Evolutionary conservation across 2,113 vertebrate species (phyloP).

Genomic region (Brachyhypopomus occidentalis): DNA sequence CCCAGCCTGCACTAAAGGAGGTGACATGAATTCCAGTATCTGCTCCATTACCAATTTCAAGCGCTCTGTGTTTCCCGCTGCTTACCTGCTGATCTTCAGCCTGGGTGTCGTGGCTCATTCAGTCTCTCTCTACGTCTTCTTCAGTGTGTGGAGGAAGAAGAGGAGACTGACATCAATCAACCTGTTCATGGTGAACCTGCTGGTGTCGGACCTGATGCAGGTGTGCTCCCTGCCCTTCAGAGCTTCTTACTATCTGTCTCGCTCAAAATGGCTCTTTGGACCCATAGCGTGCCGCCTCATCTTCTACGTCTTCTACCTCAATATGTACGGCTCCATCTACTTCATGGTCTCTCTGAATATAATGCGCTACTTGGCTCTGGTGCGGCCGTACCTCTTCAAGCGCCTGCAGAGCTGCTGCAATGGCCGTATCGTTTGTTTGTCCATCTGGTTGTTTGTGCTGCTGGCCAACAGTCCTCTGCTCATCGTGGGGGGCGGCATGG

Average conservation of each 20-base stretch:
- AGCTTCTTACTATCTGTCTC: constrained; percentile 67
- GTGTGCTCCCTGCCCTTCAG: constrained; percentile 73
- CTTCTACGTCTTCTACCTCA: constrained; percentile 75
- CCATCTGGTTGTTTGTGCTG: constrained; percentile 70
- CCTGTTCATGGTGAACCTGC: constrained; percentile 78
- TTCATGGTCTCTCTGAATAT: constrained; percentile 73
- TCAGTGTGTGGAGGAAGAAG: constrained; percentile 62
- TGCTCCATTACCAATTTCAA: constrained; percentile 66
- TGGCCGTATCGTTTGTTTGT: constrained; percentile 56
- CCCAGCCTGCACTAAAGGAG: not conserved
- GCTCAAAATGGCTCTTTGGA: constrained; percentile 69
- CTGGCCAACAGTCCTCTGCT: constrained; percentile 58
- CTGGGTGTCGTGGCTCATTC: constrained; percentile 70
- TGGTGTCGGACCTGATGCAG: constrained; percentile 76
- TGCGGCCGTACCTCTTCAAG: constrained; percentile 64
- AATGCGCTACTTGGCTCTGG: constrained; percentile 71
- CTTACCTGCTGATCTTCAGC: constrained; percentile 69
- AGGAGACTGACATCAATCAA: constrained; percentile 60
- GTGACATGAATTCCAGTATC: constrained; percentile 30
- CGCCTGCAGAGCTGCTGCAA: constrained; percentile 53
- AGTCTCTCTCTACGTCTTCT: constrained; percentile 74
- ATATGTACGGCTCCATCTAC: constrained; percentile 82
- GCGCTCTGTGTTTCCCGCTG: constrained; percentile 64
- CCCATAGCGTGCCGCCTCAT: constrained; percentile 66
- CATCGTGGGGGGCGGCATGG: not conserved